Base-by-base conservation (phyloP, 1,140 invertebrate genomes). In the Drosophila obscura region DNA sequence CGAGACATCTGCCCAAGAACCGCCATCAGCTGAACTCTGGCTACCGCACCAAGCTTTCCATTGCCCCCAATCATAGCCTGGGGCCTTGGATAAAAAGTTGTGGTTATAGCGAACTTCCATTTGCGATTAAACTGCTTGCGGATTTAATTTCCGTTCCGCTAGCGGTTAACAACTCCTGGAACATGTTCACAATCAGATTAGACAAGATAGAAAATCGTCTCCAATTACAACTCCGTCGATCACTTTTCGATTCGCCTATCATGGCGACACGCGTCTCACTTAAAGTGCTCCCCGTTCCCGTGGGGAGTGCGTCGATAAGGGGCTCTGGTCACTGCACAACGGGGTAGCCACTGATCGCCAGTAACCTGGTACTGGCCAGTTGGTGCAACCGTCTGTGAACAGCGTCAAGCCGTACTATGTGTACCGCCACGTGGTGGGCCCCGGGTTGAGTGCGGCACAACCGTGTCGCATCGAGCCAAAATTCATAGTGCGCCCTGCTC, bases 341-440 rank as follows among this genome's bases (percentile, higher is more conserved):
- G 90, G 90, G 90, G 90, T 91, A 91, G 90, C 90, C 90, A 65
- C 78, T 91, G 90, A 91, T 83, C 77, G 90, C 73, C 90, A 91
- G 90, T 84, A 53, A 91, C 90, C 80, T 71, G 90, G 90, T 85
- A 75, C 90, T 91, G 90, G 82, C 90, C 90, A 91, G 90, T 84
- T 66, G 90, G 90, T 91, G 90, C 77, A 91, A 91, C 90, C 90
- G 90, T 84, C 61, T 91, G 90, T 91, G 90, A 91, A 91, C 90
- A 90, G 76, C 75, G 77, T 82, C 90, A 91, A 91, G 90, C 58
- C 90, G 90, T 91, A 75, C 90, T 91, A 91, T 91, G 90, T 91
- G 71, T 84, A 91, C 90, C 90, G 89, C 90, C 90, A 84, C 80
- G 90, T 80, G 90, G 90, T 91, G 90, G 90, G 90, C 87, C 90